Base-by-base conservation (phyloP, 2,797 vertebrate species). In the Enteromius unitaeniatus region DNA sequence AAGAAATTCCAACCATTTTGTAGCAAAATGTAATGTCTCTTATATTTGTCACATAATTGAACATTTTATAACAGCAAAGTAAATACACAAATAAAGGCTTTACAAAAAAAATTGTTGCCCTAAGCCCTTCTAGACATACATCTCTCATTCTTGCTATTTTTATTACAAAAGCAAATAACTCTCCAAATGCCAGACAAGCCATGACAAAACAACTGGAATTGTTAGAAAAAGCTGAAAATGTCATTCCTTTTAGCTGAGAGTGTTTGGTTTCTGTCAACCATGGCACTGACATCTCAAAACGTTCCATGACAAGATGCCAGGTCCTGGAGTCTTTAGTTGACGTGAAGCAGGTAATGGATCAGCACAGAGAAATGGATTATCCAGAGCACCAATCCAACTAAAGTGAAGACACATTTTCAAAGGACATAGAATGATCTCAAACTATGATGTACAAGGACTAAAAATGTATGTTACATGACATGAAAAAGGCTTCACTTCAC, bases 151-250 rank as follows among this genome's bases (percentile, higher is more conserved):
- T 60, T 34, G 6, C 79, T 31, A 62, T 47, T 78, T 42, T 64
- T n/a, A 67, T 74, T 58, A 49, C 51, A 47, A 84, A 64, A 75
- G 65, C 11, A 40, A 69, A 72, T 34, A 68, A 26, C 40, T 73
- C 34, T 51, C 26, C 21, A 26, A 75, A 64, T 55, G 60, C 28
- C 58, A 65, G 60, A 14, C 76, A 82, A 53, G 84, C 40, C 76
- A 55, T 68, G 34, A 62, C 28, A 72, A 72, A 49, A 75, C 68
- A 28, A 70, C 55, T 42, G 60, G 67, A 78, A 26, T 65, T 77
- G 47, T 78, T 28, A 81, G 79, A 74, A 77, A 51, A 49, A 21
- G 64, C 75, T 70, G 34, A 65, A 86, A 87, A 67, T 82, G 78
- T 73, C 14, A 82, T 86, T 87, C 72, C 82, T 81, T 76, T 70